Percentiles rank a stretch among this genome's conserved stretches.
Conservation (phyloP, 2,113 vertebrate genomes). For the Microcebus lehilahytsara region DNA sequence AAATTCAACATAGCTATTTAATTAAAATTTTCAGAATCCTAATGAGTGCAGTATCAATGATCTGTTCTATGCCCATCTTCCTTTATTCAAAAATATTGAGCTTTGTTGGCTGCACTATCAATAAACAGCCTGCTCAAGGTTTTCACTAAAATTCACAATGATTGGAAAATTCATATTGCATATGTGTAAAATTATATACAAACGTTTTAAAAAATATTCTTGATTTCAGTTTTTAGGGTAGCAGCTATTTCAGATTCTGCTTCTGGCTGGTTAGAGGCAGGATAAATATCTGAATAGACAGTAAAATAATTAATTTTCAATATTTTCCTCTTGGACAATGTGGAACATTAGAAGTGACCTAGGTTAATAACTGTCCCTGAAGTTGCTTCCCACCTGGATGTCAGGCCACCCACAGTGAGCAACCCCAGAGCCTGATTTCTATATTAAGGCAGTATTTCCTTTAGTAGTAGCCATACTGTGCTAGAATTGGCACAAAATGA, state of each 20-base stretch:
- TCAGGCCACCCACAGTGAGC: constrained; percentile 14
- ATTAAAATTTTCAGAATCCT: not conserved
- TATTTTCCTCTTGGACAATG: not conserved
- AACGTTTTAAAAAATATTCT: not conserved
- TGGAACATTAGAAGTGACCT: not conserved
- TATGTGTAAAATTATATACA: not conserved
- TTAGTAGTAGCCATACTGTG: not conserved
- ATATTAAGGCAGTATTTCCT: constrained; percentile 31
- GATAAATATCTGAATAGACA: not conserved
- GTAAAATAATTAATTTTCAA: constrained; percentile 12
- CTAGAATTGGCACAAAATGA: not conserved
- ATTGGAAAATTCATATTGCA: not conserved
- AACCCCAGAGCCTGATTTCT: constrained; percentile 36
- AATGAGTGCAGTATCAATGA: not conserved
- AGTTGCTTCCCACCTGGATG: constrained; percentile 8
- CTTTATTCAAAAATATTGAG: constrained; percentile 14
- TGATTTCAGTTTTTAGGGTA: not conserved
- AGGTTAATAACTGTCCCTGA: not conserved
- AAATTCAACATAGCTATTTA: not conserved
- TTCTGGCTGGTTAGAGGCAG: not conserved
- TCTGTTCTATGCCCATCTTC: not conserved
- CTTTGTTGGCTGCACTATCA: not conserved
- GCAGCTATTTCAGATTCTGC: constrained; percentile 25
- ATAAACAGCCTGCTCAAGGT: not conserved
- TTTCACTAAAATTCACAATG: constrained; percentile 35